Base-by-base conservation (phyloP, 2,113 vertebrate genomes). In the Myrmecophaga tridactyla region DNA sequence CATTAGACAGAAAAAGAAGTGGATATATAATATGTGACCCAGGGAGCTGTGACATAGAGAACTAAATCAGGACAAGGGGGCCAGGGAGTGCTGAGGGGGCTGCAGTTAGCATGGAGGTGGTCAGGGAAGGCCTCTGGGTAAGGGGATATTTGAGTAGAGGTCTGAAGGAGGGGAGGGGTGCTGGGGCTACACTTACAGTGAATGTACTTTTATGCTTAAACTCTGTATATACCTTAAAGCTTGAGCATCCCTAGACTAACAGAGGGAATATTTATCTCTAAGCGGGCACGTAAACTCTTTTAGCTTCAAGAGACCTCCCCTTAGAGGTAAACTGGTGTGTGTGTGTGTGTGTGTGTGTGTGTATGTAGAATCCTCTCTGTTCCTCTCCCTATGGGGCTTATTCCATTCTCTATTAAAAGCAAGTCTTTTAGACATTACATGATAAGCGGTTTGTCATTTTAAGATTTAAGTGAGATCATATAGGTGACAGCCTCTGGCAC, bases 91-190 rank as follows among this genome's bases (percentile, higher is more conserved):
- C n/a, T 18, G 29, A 69, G 48, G 77, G 23, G 77, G 69, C 20
- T 25, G 27, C 34, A 18, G 18, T 3, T 46, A 20, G 7, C 3
- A 15, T 0, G 20, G 81, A 14, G 41, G 36, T 36, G 4, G 13
- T 65, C 29, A 48, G 69, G 69, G 41, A 83, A 46, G 62, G 39
- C 56, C 29, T 63, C 15, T 0, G 13, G 67, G 4, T 36, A n/a
- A 89, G 48, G 14, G 81, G 34, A 18, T 31, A 60, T 17, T 43
- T 48, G 89, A 53, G 48, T 6, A 10, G 51, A 34, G 84, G 31
- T 9, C 69, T 72, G 60, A 43, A 81, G 56, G 51, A 23, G 34
- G 62, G 0, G 63, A 34, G 13, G 2, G 34, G 34, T 62, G 36
- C 43, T 48, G 34, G 14, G 14, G 8, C 46, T 58, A 2, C 25